phyloP scores from a whole-genome alignment of 2,113 vertebrate species.

The Sapayoa aenigma region DNA sequence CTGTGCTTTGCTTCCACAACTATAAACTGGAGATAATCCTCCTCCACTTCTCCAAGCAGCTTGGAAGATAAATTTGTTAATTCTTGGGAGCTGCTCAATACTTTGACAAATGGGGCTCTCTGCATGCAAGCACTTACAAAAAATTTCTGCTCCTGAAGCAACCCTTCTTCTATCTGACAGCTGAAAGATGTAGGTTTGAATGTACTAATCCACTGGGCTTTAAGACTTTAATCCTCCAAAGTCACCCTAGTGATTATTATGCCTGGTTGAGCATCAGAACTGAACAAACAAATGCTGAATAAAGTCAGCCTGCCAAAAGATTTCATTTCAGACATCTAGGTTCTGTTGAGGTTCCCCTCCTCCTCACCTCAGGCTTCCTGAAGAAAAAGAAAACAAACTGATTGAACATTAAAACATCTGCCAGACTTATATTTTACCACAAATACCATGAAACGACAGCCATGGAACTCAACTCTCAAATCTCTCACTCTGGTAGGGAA shows the following conservation, averaged over 20 bases:
- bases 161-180: constrained; percentile 40
- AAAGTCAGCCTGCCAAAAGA: constrained; percentile 23
- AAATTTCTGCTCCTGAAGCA: constrained; percentile 2
- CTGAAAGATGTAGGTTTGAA: constrained; percentile 59
- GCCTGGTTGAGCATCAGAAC: constrained; percentile 46
- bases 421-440: background rate
- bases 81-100: constrained; percentile 44
- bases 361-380: background rate
- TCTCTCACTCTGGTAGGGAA: rapidly evolving
- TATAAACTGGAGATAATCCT: constrained; percentile 56
- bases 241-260: constrained; percentile 43
- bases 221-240: constrained; percentile 67
- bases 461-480: background rate
- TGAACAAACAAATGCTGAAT: constrained; percentile 42
- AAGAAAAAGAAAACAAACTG: background rate
- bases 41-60: constrained; percentile 21
- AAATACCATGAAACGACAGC: background rate
- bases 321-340: constrained; percentile 15
- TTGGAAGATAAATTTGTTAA: constrained; percentile 33
- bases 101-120: constrained; percentile 41
- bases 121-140: constrained; percentile 8
- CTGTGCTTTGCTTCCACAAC: constrained; percentile 27
- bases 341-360: background rate
- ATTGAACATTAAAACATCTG: background rate
- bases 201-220: constrained; percentile 41